Evolutionary conservation across 1,140 invertebrate species (phyloP).

Genomic region (Meteorus sp.): DNA sequence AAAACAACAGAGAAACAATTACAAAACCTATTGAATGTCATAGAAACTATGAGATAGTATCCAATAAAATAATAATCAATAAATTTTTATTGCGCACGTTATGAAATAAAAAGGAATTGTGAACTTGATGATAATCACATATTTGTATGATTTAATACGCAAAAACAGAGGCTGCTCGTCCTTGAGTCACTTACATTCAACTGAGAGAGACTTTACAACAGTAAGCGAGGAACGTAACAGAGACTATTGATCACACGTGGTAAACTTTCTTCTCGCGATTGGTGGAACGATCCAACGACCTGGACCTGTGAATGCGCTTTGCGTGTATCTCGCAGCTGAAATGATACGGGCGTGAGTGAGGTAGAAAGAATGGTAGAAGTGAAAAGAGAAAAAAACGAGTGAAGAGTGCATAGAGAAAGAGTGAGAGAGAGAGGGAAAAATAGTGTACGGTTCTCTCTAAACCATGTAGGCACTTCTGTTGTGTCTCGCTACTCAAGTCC

Average conservation of each 20-base stretch:
- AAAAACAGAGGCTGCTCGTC: conserved; percentile 29
- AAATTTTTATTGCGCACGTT: not conserved
- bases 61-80: too few species aligned
- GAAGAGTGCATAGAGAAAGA: not conserved
- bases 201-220: too few species aligned
- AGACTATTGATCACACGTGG: conserved; percentile 42
- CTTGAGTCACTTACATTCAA: conserved; percentile 46
- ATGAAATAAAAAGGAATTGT: not conserved
- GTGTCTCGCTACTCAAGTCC: not conserved
- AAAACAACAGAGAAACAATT: too few species aligned
- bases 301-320: conserved; percentile 29
- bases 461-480: not conserved
- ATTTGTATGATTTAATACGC: too few species aligned
- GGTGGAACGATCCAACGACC: conserved; percentile 25
- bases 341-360: conserved; percentile 25
- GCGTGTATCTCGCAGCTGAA: conserved; percentile 34
- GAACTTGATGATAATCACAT: too few species aligned
- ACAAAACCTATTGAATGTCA: too few species aligned
- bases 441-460: conserved; percentile 1
- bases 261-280: conserved; percentile 40
- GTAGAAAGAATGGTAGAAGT: conserved; percentile 1
- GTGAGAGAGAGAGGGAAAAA: not conserved
- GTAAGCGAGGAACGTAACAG: conserved; percentile 18
- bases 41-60: too few species aligned
- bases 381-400: conserved; percentile 3